Evolutionary conservation across 2,888 invertebrate species (phyloP), one percentile per base, ranked within the genome.

Genomic region (Torymus texanus): DNA sequence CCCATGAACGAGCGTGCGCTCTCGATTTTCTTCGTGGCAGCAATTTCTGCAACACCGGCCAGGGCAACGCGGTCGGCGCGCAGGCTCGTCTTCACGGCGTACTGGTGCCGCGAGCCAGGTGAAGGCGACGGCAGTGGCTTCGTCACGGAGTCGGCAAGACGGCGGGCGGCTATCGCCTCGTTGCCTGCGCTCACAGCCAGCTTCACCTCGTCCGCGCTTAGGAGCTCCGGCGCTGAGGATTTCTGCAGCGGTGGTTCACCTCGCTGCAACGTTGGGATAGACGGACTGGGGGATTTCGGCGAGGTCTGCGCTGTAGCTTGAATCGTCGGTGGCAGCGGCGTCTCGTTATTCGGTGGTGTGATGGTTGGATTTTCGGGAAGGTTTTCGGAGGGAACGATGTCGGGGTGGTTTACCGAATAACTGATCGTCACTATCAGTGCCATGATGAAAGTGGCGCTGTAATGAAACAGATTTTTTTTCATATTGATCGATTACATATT

Each of bases 21-120:
- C 76, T 91, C 91, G 13, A 95, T 89, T 12, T 89, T 91, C 84
- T 91, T 92, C 0, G 95, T 94, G 0, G 95, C 96, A 65, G 93
- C 92, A 83, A 95, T 94, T 82, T 94, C 93, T 0, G 93, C 93
- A 85, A 93, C 94, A 0, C 95, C 96, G 0, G 93, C 91, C 12
- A 94, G 91, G 0, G 95, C 93, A 61, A 95, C 83, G 2, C 93
- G 91, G 18, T 93, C 92, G 0, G 95, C 93, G 56, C 91, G 92
- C 0, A 91, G 88, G 0, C 92, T 91, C 0, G 95, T 94, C 68
- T 93, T 93, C 0, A 95, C 92, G 0, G 95, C 94, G 68, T 93
- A 92, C 86, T 95, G 95, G 71, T 96, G 96, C 59, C 93, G 92
- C 82, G 92, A 93, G 29, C 94, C 94, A 0, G 95, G 94, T 5